These are phyloP conservation scores for Schizotus pectinicornis DNA, from an alignment of 2,888 invertebrate species.

Conservation along the genomic window DNA sequence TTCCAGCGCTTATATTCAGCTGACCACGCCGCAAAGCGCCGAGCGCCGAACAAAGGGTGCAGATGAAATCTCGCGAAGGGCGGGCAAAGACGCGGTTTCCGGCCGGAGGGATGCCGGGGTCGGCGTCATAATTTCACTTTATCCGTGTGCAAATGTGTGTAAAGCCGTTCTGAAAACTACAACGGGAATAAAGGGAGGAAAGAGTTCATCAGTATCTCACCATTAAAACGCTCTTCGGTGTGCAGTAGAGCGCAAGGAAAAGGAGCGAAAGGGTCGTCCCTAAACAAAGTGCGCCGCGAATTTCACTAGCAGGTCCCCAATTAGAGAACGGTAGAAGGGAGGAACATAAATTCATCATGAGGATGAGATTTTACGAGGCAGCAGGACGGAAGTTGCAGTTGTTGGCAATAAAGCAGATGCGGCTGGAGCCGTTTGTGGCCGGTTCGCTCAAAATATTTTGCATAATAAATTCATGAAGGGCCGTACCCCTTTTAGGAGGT, in stretches of 20 bases:
- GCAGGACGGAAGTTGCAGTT: conserved; percentile 1
- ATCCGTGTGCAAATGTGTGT: conserved; percentile 33
- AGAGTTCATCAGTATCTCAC: conserved; percentile 41
- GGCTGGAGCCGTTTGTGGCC: conserved; percentile 37
- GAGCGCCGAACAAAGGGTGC: no score
- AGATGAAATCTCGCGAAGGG: no score
- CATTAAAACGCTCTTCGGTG: conserved; percentile 41
- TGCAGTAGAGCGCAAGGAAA: conserved; percentile 39
- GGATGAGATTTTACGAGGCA: conserved; percentile 42
- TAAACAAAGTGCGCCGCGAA: conserved; percentile 39
- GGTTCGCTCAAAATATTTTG: conserved; percentile 41
- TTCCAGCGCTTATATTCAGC: no score
- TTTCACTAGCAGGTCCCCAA: conserved; percentile 40
- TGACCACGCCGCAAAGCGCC: no score
- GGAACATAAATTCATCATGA: conserved; percentile 43
- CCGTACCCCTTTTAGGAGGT: conserved; percentile 12
- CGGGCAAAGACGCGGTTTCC: no score
- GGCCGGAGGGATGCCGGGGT: conserved; percentile 3
- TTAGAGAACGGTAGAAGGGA: conserved; percentile 39
- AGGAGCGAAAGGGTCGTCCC: conserved; percentile 32
- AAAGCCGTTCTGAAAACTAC: conserved; percentile 32
- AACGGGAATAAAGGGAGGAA: conserved; percentile 31
- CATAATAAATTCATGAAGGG: conserved; percentile 43
- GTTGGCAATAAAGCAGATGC: conserved; percentile 27
- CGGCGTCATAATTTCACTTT: conserved; percentile 30